phyloP scores from a whole-genome alignment of 1,140 invertebrate genomes.

The Anastrepha ludens region DNA sequence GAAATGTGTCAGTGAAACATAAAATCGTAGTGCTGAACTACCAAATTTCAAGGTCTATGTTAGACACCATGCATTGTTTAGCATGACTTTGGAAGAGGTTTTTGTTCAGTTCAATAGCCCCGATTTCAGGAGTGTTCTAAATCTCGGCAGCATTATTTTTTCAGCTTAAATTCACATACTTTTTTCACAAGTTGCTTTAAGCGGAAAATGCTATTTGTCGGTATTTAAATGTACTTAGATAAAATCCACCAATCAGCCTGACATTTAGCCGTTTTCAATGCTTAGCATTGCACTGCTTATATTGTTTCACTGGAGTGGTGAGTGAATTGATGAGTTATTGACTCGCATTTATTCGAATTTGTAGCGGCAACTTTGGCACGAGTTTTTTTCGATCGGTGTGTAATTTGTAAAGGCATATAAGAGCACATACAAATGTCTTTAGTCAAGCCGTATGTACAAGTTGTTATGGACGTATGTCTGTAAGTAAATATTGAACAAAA shows the following conservation, averaged over 20 bases:
- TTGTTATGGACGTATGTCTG: not conserved
- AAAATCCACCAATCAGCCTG: not conserved
- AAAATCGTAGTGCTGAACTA: too few relatives aligned
- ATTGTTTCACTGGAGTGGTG: not conserved
- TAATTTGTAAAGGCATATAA: not conserved
- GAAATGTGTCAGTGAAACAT: too few relatives aligned
- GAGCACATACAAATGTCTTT: not conserved
- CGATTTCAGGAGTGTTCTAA: not conserved
- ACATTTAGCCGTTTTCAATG: conserved; percentile 17
- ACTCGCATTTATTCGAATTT: conserved; percentile 12
- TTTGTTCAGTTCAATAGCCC: not conserved
- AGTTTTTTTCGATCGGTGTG: not conserved
- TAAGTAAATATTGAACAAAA: too few relatives aligned
- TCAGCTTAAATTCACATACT: not conserved
- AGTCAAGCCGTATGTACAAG: not conserved
- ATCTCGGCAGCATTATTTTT: not conserved
- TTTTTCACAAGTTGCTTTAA: not conserved
- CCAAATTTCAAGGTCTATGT: too few relatives aligned
- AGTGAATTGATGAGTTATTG: conserved; percentile 38
- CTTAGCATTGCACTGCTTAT: not conserved
- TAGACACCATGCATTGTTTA: too few relatives aligned
- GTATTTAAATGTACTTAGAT: not conserved
- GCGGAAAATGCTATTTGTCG: not conserved
- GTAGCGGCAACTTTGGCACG: not conserved
- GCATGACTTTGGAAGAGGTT: too few relatives aligned